These are phyloP conservation scores for Tetramorium parvispinum DNA, from an alignment of 1,140 invertebrate genomes.

Conservation along the genomic window DNA sequence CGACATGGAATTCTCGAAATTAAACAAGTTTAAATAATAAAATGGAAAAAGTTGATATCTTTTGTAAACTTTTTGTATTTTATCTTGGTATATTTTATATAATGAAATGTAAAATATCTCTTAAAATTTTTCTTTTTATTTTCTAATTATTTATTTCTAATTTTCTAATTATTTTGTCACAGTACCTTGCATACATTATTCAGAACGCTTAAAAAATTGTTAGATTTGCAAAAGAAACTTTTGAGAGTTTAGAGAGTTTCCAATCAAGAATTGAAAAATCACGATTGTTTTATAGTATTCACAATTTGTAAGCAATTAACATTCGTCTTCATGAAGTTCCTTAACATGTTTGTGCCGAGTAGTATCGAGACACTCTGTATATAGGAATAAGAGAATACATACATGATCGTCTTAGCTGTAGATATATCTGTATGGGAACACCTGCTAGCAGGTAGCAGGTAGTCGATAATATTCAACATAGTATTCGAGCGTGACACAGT, in stretches of 20 bases:
- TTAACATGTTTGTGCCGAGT: too few relatives aligned
- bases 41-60: neutral
- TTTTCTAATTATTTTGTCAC: neutral
- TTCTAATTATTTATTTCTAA: neutral
- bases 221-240: neutral
- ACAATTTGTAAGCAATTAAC: neutral
- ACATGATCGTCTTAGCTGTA: neutral
- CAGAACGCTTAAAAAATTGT: neutral
- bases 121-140: neutral
- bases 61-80: neutral
- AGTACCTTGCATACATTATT: neutral
- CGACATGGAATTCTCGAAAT: neutral
- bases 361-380: neutral
- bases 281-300: neutral
- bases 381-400: neutral
- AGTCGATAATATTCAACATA: neutral
- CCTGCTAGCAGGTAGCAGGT: conserved; percentile 13
- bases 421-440: neutral
- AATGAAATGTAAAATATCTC: neutral
- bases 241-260: neutral
- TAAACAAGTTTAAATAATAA: neutral
- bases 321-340: neutral
- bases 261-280: neutral
- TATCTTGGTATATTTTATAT: neutral
- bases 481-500: conserved; percentile 10